Evolutionary conservation across 2,888 invertebrate genomes (phyloP), one percentile per base, ranked within the genome.

Genomic region (Chydorus sphaericus): DNA sequence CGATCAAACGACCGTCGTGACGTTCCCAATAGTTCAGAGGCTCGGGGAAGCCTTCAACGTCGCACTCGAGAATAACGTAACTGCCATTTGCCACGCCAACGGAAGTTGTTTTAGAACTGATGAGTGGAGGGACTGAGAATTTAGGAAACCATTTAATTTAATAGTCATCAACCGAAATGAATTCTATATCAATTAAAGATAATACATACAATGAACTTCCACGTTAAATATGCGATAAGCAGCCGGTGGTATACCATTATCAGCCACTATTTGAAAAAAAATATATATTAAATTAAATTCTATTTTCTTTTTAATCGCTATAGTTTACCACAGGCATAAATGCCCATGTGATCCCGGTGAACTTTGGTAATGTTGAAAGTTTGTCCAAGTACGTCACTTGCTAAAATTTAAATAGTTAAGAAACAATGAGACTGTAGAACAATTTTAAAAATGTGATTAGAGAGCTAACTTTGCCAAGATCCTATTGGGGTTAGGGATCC

Each of bases 151-250:
- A n/a, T 5, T 16, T 8, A 57, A 48, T 44, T 55, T 37, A 33
- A 33, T 36, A 14, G 14, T 48, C 20, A 2, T 16, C n/a, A 48
- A n/a, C 3, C 14, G 14, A 3, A n/a, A 8, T 14, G 23, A 16
- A 30, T 28, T 31, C 26, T 10, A n/a, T 28, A 37, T 28, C 8
- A 56, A 52, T 16, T 37, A 11, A 56, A n/a, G n/a, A 36, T 30
- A 29, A 31, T 58, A 80, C 87, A 85, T 71, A 92, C 93, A 93
- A 66, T 88, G 84, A 8, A 93, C 87, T 70, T 89, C 85, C n/a
- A 93, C 78, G 56, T 79, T 77, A 61, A 85, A 88, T 14, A 82
- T 83, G 67, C 85, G 83, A 68, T 81, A 84, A 26, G 83, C 83
- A 23, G 83, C 75, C 0, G 91, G 91, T 38, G 85, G 81, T 65